Percentiles rank a stretch among this genome's conserved stretches.
phyloP scores from a whole-genome alignment of 2,888 invertebrate genomes.

The Caenorhabditis sulstoni region DNA sequence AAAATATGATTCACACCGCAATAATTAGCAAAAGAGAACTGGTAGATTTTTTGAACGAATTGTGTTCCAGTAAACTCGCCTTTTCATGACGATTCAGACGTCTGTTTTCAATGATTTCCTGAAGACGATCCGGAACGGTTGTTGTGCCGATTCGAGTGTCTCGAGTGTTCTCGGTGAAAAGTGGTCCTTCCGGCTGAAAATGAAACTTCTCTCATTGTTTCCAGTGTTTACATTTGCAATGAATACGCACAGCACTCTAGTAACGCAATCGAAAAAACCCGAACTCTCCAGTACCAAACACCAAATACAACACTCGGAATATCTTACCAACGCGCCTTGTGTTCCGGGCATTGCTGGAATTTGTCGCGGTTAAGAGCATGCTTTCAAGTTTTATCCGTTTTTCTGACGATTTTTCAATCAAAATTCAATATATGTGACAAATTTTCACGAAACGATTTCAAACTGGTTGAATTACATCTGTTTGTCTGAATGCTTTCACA shows the following conservation, averaged over 20 bases:
- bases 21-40: background rate
- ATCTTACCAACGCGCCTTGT: conserved; percentile 32
- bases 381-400: background rate
- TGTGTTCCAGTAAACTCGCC: conserved; percentile 27
- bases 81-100: conserved; percentile 65
- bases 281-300: conserved; percentile 10
- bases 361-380: background rate
- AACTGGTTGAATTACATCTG: too few relatives aligned
- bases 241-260: conserved; percentile 12
- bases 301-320: conserved; percentile 16
- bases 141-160: conserved; percentile 59
- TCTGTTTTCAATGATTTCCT: conserved; percentile 67
- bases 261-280: conserved; percentile 6
- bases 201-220: conserved; percentile 5
- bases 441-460: too few relatives aligned
- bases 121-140: conserved; percentile 59
- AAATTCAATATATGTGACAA: too few relatives aligned
- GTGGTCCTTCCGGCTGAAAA: conserved; percentile 64
- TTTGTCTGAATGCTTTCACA: too few relatives aligned
- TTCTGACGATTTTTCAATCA: too few relatives aligned
- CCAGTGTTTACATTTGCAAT: background rate
- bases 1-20: background rate
- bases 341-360: conserved; percentile 38
- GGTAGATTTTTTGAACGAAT: too few relatives aligned
- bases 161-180: conserved; percentile 67